Percentiles rank a stretch among this genome's conserved stretches.
Evolutionary conservation across 1,140 invertebrate species (phyloP).

Genomic region (Ditylenchus dipsaci): DNA sequence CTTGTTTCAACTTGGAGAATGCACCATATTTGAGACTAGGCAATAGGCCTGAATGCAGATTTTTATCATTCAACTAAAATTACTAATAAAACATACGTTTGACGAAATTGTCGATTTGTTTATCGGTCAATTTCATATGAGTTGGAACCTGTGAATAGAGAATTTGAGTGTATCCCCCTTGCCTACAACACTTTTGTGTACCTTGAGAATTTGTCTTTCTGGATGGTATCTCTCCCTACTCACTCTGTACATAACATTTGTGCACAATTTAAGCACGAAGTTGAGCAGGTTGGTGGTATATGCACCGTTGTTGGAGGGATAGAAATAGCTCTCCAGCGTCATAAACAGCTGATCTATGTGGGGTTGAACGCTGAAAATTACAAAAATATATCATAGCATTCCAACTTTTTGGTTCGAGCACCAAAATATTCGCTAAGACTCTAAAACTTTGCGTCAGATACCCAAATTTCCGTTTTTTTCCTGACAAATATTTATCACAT

Average conservation of each 20-base stretch:
- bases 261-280: slow-evolving; percentile 37
- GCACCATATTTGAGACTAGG: slow-evolving; percentile 71
- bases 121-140: not conserved
- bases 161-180: not conserved
- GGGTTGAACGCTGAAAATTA: slow-evolving; percentile 65
- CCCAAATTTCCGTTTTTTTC: no score
- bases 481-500: no score
- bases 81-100: slow-evolving; percentile 61
- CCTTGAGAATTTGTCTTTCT: slow-evolving; percentile 49
- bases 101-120: slow-evolving; percentile 78
- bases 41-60: slow-evolving; percentile 47
- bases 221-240: slow-evolving; percentile 44
- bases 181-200: slow-evolving; percentile 18
- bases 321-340: slow-evolving; percentile 78
- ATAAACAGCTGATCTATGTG: slow-evolving; percentile 76
- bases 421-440: no score
- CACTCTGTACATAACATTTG: slow-evolving; percentile 40
- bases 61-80: no score
- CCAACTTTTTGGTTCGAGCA: no score
- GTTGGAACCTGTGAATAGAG: slow-evolving; percentile 2
- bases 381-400: no score
- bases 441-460: not conserved
- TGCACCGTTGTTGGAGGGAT: slow-evolving; percentile 79
- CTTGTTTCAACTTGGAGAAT: slow-evolving; percentile 70
- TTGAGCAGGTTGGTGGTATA: slow-evolving; percentile 44